A percentile compares a stretch with the other conserved stretches of the same genome.
Conservation (phyloP, 2,113 vertebrate species). For the Acanthisitta chloris region DNA sequence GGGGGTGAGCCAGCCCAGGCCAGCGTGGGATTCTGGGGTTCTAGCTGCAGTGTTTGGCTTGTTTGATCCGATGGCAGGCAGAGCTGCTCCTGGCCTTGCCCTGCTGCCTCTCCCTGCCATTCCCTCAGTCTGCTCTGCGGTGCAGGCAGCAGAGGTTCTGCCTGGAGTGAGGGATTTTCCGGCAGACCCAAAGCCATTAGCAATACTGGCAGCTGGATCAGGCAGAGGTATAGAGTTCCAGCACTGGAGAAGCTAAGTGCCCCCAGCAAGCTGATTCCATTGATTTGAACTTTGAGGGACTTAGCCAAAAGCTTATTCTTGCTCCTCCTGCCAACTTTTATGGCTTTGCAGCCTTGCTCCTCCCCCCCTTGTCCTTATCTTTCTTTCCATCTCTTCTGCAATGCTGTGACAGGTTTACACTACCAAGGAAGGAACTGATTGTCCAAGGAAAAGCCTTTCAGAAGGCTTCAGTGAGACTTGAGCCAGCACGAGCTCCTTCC, state of each 20-base stretch:
- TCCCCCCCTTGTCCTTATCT: neutral
- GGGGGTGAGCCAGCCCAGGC: too few relatives aligned
- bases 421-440: neutral
- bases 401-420: rapidly evolving
- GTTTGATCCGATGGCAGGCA: neutral
- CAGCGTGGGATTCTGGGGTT: too few relatives aligned
- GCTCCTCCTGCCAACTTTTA: neutral
- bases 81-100: neutral
- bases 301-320: neutral
- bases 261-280: neutral
- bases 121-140: too few relatives aligned
- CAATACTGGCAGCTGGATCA: neutral
- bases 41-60: too few relatives aligned
- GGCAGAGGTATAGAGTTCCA: neutral
- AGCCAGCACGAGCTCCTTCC: neutral
- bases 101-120: too few relatives aligned
- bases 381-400: neutral
- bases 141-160: too few relatives aligned
- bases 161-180: neutral
- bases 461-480: neutral
- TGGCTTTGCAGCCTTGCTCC: neutral
- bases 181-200: neutral
- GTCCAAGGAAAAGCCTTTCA: neutral
- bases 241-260: neutral
- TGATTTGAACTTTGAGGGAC: neutral